Base-by-base conservation (phyloP, 2,888 invertebrate species). In the Scrobipalpa costella region DNA sequence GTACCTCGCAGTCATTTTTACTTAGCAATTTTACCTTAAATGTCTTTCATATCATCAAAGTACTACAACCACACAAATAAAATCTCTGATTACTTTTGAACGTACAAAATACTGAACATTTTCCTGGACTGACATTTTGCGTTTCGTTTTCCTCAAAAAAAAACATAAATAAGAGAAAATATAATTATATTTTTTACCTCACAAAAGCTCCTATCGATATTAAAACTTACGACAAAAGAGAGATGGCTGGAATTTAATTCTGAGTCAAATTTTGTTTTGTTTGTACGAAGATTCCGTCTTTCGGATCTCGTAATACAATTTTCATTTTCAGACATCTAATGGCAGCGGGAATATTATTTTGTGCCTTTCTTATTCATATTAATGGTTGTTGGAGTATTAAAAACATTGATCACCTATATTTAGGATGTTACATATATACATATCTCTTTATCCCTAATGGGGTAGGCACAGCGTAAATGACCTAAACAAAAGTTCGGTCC, bases 231-330 rank as follows among this genome's bases (percentile, higher is more conserved):
- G 55, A 34, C 34, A 34, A 34, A 55, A 55, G n/a, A 27, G 55
- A 55, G 5, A 55, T 55, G 34, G 21, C 11, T 34, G 55, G 55
- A 55, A 55, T 55, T 55, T 55, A 34, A 55, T 55, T 55, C 55
- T 8, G n/a, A 17, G 15, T 52, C 55, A 15, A 34, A 34, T 7
- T 34, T 34, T 55, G n/a, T n/a, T 55, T 55, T 55, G 34, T 55
- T 55, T 34, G 55, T 34, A 1, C 11, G n/a, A 49, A 15, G 55
- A 55, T n/a, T 52, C 55, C 7, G 9, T 55, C 55, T 34, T 55
- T 55, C 2, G 55, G 55, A 11, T 21, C 50, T n/a, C 55, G n/a
- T 55, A 55, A 55, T 55, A 34, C 34, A 55, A 55, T 55, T 55
- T 55, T 55, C 34, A 55, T 55, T 55, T 55, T 6, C 7, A 34